Base-by-base conservation (phyloP, 2,888 invertebrate genomes). In the Aricia artaxerxes region DNA sequence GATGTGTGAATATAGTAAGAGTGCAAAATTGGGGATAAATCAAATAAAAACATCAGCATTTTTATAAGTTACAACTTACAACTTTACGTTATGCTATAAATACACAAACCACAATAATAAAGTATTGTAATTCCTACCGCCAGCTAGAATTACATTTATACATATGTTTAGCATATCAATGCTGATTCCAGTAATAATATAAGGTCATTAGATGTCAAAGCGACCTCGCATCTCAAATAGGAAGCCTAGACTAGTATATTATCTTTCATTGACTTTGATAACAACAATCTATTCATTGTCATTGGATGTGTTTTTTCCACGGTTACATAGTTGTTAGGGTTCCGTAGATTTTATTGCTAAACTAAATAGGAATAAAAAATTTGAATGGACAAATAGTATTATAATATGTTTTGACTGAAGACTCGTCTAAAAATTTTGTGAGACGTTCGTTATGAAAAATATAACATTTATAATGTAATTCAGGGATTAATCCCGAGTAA, bases 191-290 rank as follows among this genome's bases (percentile, higher is more conserved):
- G 75, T 79, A 79, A 72, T 72, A 64, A 79, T 75, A 61, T 64
- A 78, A 80, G 78, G 78, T 78, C 77, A 35, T 73, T 79, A 78
- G 78, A 76, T 81, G 79, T 82, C 82, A 81, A 81, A 78, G 80
- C 80, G 83, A 82, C 85, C 84, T 85, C 84, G 82, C 81, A 82
- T 82, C 81, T 81, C 78, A 82, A 84, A 81, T 80, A 85, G 84
- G 85, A 85, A 85, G 84, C 81, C 73, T 78, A 80, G 82, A 81
- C 83, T 82, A 80, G 79, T 80, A 79, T 83, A 81, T 83, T 82
- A 81, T 81, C 76, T 81, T 81, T 83, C 80, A 83, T 85, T 84
- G 81, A 82, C 80, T 80, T 78, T 81, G 84, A 82, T 82, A 82
- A 82, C 80, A 78, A 77, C 77, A 83, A 82, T 83, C 81, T 80